A percentile compares a stretch with the other conserved stretches of the same genome.
These are phyloP conservation scores for Euzetes globulus DNA, from an alignment of 2,888 invertebrate species.

Conservation along the genomic window DNA sequence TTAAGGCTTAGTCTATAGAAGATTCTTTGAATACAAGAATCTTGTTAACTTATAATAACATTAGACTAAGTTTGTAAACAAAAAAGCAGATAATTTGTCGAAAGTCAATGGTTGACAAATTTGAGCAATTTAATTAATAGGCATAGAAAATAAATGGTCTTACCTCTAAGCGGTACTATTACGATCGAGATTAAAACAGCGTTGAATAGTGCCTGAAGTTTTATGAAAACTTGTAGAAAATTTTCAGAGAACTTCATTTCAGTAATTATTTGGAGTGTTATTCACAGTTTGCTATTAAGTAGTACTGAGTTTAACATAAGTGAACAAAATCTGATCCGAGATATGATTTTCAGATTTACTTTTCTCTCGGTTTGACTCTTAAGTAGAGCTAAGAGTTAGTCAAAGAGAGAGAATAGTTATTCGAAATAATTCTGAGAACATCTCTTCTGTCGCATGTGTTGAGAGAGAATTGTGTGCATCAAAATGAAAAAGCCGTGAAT, in stretches of 20 bases:
- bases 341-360: constrained; percentile 5
- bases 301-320: background rate
- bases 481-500: constrained; percentile 10
- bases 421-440: background rate
- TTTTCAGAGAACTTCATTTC: no score
- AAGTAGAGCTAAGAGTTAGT: background rate
- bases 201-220: no score
- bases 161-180: background rate
- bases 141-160: background rate
- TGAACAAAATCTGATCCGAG: background rate
- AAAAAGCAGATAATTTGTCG: no score
- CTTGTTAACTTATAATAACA: no score
- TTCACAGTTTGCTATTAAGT: no score
- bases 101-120: background rate
- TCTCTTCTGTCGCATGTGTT: background rate
- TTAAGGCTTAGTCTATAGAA: no score
- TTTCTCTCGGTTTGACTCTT: background rate
- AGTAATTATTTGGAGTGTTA: no score
- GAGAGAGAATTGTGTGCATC: constrained; percentile 6
- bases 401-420: background rate
- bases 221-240: no score
- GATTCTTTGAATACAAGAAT: no score
- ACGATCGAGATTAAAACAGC: no score
- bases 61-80: no score
- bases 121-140: background rate